Evolutionary conservation across 2,113 vertebrate species (phyloP).

Genomic region (Tetrax tetrax): DNA sequence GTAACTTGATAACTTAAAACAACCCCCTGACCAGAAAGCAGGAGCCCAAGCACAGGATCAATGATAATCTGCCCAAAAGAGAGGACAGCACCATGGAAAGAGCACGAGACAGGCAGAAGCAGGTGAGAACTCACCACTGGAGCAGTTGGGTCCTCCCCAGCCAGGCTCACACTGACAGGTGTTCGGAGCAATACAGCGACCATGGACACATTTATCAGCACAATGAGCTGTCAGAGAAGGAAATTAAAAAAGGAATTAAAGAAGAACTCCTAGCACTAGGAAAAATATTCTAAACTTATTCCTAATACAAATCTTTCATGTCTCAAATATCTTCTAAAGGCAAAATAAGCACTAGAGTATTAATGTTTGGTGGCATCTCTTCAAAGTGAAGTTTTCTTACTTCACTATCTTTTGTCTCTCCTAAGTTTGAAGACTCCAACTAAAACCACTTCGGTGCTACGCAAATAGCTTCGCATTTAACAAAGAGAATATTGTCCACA

Average conservation of each 20-base stretch:
- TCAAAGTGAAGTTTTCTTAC: background rate
- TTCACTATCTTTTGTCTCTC: background rate
- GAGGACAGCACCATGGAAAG: background rate
- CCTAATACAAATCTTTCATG: constrained; percentile 27
- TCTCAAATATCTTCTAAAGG: constrained; percentile 48
- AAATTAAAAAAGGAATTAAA: constrained; percentile 61
- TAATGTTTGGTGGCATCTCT: background rate
- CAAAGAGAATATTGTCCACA: background rate
- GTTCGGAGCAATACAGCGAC: constrained; percentile 94
- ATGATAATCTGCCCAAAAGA: constrained; percentile 10
- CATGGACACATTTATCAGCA: constrained; percentile 93
- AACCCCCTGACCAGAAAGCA: background rate
- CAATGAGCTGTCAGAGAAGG: constrained; percentile 87
- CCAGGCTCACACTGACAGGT: constrained; percentile 99
- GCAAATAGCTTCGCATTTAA: constrained; percentile 22
- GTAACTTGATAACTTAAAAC: background rate
- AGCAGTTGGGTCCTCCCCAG: constrained; percentile 97
- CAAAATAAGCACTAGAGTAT: background rate
- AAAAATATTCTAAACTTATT: background rate
- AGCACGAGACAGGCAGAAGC: constrained; percentile 74
- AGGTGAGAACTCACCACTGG: constrained; percentile 96
- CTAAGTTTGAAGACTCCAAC: background rate
- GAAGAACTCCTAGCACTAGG: background rate
- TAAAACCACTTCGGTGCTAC: background rate
- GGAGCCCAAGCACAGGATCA: background rate